Percentiles rank a stretch among this genome's conserved stretches.
Evolutionary conservation across 2,113 vertebrate genomes (phyloP).

Genomic region (Neolamprologus variostigma): DNA sequence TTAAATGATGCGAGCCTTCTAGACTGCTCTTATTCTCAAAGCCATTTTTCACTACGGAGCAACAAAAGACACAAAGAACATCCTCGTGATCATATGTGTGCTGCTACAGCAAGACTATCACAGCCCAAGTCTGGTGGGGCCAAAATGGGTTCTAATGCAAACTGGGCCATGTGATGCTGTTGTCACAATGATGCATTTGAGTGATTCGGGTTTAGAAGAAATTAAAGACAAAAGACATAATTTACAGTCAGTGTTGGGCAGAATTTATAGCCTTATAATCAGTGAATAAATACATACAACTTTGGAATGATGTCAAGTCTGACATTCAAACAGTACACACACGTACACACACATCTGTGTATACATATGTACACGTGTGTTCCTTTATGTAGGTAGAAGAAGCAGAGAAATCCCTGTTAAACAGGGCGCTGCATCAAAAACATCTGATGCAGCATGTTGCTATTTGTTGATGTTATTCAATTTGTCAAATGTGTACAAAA

Average conservation of each 20-base stretch:
- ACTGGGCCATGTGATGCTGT: background rate
- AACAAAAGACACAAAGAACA: background rate
- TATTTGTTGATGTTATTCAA: background rate
- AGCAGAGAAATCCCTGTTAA: background rate
- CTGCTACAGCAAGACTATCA: background rate
- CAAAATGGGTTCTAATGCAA: background rate
- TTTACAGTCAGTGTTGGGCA: background rate
- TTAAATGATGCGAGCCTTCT: background rate
- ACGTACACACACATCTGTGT: rapidly evolving
- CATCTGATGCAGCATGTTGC: background rate
- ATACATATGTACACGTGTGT: rapidly evolving
- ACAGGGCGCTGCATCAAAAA: background rate
- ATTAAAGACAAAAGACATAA: background rate
- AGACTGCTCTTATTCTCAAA: background rate
- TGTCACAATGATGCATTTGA: background rate
- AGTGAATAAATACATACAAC: background rate
- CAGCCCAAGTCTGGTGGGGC: background rate
- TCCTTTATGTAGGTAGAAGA: background rate
- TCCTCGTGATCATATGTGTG: background rate
- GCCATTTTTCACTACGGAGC: background rate
- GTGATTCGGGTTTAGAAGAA: background rate
- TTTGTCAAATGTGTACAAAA: background rate
- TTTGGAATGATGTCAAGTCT: background rate
- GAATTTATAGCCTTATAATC: background rate
- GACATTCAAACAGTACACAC: background rate